Evolutionary conservation across 2,113 vertebrate species (phyloP).

Genomic region (Galeopterus variegatus): DNA sequence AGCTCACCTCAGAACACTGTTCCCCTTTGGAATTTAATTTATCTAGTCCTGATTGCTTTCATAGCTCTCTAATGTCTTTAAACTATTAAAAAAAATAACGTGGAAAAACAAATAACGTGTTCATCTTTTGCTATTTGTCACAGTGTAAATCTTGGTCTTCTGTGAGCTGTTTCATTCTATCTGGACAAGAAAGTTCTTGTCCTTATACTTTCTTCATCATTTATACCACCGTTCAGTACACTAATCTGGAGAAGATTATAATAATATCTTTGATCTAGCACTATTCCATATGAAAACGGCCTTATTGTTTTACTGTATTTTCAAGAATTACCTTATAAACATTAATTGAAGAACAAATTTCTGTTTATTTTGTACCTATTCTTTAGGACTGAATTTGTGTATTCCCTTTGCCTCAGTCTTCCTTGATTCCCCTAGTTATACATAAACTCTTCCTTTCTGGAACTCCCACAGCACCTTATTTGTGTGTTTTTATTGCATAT

Average conservation of each 20-base stretch:
- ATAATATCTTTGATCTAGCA: not conserved
- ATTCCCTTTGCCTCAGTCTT: not conserved
- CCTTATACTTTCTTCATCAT: not conserved
- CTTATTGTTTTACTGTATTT: not conserved
- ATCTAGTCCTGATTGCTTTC: not conserved
- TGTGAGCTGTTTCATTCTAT: not conserved
- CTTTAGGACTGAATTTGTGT: not conserved
- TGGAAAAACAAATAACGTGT: too few species aligned
- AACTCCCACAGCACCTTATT: not conserved
- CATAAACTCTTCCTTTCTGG: not conserved
- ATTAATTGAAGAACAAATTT: not conserved
- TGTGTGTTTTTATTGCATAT: not conserved
- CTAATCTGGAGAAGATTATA: not conserved
- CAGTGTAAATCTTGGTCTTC: not conserved
- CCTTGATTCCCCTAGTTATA: not conserved
- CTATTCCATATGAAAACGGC: not conserved
- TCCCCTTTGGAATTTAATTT: not conserved
- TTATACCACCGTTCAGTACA: not conserved
- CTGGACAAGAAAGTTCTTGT: not conserved
- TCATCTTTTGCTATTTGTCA: not conserved
- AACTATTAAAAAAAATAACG: not conserved
- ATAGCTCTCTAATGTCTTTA: not conserved
- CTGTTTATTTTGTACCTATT: not conserved
- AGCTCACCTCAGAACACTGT: not conserved
- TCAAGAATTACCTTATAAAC: conserved; percentile 7